Evolutionary conservation across 2,113 vertebrate species (phyloP).

Genomic region (Embiotoca jacksoni): DNA sequence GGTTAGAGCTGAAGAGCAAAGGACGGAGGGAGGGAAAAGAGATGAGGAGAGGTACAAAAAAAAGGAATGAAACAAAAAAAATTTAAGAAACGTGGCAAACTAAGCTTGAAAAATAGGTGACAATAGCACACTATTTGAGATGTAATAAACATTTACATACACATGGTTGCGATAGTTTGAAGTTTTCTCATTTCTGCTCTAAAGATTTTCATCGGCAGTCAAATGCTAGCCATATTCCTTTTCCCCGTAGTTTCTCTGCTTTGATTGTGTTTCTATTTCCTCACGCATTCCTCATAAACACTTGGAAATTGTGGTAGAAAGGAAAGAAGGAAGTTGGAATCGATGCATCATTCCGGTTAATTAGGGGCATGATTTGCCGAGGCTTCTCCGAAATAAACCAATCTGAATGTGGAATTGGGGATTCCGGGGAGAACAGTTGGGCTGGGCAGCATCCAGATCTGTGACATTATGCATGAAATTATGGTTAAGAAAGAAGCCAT

Average conservation of each 20-base stretch:
- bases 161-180: slow-evolving; percentile 2
- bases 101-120: slow-evolving; percentile 13
- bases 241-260: slow-evolving; percentile 20
- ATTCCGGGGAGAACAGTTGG: slow-evolving; percentile 47
- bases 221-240: slow-evolving; percentile 13
- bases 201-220: slow-evolving; percentile 6
- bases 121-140: not conserved
- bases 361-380: slow-evolving; percentile 68
- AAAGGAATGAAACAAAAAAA: slow-evolving; percentile 14
- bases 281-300: slow-evolving; percentile 36
- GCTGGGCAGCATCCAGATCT: slow-evolving; percentile 44
- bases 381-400: slow-evolving; percentile 68
- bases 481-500: slow-evolving; percentile 57
- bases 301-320: slow-evolving; percentile 53
- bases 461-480: slow-evolving; percentile 76
- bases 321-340: slow-evolving; percentile 61
- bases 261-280: slow-evolving; percentile 57
- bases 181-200: not conserved
- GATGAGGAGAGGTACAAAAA: slow-evolving; percentile 53
- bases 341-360: slow-evolving; percentile 72
- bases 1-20: slow-evolving; percentile 85
- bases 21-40: slow-evolving; percentile 52
- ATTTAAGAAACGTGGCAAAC: slow-evolving; percentile 4
- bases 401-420: slow-evolving; percentile 74
- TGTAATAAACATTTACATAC: slow-evolving; percentile 12